Conservation (phyloP, 2,113 vertebrate species). For the Orcinus orca region DNA sequence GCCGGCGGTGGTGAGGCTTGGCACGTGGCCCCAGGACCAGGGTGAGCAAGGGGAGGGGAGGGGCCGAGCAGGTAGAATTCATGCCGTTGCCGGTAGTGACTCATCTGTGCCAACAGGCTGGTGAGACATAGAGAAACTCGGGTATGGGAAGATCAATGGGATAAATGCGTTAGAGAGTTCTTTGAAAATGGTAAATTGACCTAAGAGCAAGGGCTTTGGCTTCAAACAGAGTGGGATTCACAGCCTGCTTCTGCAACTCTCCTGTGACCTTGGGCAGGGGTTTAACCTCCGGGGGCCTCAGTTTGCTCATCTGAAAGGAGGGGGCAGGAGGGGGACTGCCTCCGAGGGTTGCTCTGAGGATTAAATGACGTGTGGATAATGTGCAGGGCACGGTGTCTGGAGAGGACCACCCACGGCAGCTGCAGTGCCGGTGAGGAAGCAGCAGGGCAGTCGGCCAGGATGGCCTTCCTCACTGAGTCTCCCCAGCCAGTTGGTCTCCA, state of each 20-base stretch:
- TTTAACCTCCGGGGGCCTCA: neutral
- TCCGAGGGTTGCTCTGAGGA: neutral
- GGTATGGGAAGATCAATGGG: slow-evolving; percentile 45
- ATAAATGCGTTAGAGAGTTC: neutral
- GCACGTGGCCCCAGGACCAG: neutral
- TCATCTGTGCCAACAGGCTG: slow-evolving; percentile 63
- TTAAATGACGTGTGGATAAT: rapidly evolving
- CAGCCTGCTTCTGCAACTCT: neutral
- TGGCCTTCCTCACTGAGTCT: neutral
- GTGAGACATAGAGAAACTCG: slow-evolving; percentile 68
- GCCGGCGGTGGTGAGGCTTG: neutral
- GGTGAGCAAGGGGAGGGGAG: neutral
- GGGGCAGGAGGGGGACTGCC: rapidly evolving
- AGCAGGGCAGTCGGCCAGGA: rapidly evolving
- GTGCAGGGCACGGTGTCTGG: rapidly evolving
- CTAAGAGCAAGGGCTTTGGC: neutral
- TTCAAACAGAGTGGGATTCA: neutral
- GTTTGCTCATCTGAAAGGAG: neutral
- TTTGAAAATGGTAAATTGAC: slow-evolving; percentile 20
- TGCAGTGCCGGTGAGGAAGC: neutral
- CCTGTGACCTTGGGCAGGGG: neutral
- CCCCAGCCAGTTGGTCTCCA: neutral
- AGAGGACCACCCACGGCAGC: neutral
- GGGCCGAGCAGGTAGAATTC: neutral
- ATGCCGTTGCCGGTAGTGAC: slow-evolving; percentile 28